Evolutionary conservation across 2,113 vertebrate genomes (phyloP), one percentile per base, ranked within the genome.

Genomic region (Phocoena sinus): DNA sequence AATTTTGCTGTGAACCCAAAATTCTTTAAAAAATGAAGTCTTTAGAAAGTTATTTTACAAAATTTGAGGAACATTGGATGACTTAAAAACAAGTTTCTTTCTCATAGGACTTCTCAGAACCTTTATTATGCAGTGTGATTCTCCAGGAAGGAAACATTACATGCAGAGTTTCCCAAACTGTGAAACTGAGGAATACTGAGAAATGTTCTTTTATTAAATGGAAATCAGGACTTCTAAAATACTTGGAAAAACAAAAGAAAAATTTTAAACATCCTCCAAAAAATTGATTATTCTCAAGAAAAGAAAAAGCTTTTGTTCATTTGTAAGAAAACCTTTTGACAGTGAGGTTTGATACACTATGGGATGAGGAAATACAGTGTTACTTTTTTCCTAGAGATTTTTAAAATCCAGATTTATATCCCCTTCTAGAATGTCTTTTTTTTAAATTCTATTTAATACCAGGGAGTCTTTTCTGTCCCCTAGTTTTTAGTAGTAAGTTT

Each of bases 401-500:
- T 96, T 92, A 1, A 86, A 82, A 33, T 95, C 11, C 44, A 90
- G 50, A 67, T 82, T 82, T 53, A 76, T 26, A 41, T 74, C 74
- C 76, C 36, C 88, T 77, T 86, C 14, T 25, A 36, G 17, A 5
- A 79, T 62, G 0, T 11, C 14, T 38, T 56, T 76, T 28, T 18
- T 4, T 36, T 70, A 28, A 62, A 18, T 74, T 62, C 26, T 68
- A 31, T 53, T 53, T 79, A 79, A 79, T 79, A 80, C 6, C 18
- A 41, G 67, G 8, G 91, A 94, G 23, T 82, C 14, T 25, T 8
- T 85, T 76, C 47, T 86, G 11, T 67, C 21, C 38, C 33, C 21
- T 91, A 47, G 33, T 23, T 96, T 94, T 95, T 77, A 89, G 20
- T 94, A 92, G 73, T 73, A 89, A 74, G 74, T 93, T 89, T 95